Percentiles rank a stretch among this genome's conserved stretches.
These are phyloP conservation scores for Myiozetetes cayanensis DNA, from an alignment of 2,113 vertebrate species.

Conservation along the genomic window DNA sequence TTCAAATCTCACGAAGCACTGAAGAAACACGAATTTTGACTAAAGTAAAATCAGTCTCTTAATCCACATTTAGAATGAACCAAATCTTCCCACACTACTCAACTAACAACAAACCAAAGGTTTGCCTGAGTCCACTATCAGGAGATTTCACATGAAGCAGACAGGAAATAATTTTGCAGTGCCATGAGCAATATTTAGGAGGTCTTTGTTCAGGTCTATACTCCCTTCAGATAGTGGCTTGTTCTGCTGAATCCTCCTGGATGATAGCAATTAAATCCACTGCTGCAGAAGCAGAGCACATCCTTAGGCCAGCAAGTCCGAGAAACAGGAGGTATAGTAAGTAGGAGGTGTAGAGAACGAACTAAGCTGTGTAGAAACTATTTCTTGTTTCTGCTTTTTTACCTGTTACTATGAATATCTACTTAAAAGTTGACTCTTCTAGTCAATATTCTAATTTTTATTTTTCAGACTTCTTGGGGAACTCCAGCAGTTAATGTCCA, in stretches of 20 bases:
- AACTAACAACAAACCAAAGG: background rate
- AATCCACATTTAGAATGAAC: background rate
- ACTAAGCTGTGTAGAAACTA: background rate
- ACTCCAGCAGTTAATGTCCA: background rate
- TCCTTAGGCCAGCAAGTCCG: background rate
- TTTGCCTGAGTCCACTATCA: background rate
- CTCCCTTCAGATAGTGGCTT: background rate
- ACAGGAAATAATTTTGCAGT: background rate
- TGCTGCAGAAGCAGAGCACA: background rate
- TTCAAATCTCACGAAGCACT: background rate
- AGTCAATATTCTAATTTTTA: background rate
- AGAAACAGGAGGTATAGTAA: background rate
- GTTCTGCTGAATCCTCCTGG: background rate
- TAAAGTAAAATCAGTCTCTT: background rate
- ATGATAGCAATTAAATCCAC: background rate
- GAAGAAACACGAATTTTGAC: background rate
- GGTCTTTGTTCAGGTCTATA: background rate
- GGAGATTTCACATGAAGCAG: background rate
- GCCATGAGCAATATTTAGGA: background rate
- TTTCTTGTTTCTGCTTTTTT: background rate
- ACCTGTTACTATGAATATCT: background rate
- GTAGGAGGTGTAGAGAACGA: background rate
- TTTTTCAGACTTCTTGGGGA: background rate
- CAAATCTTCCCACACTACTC: background rate
- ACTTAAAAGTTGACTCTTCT: background rate